A percentile compares a stretch with the other conserved stretches of the same genome.
Evolutionary conservation across 2,113 vertebrate genomes (phyloP).

Genomic region (Colaptes auratus): DNA sequence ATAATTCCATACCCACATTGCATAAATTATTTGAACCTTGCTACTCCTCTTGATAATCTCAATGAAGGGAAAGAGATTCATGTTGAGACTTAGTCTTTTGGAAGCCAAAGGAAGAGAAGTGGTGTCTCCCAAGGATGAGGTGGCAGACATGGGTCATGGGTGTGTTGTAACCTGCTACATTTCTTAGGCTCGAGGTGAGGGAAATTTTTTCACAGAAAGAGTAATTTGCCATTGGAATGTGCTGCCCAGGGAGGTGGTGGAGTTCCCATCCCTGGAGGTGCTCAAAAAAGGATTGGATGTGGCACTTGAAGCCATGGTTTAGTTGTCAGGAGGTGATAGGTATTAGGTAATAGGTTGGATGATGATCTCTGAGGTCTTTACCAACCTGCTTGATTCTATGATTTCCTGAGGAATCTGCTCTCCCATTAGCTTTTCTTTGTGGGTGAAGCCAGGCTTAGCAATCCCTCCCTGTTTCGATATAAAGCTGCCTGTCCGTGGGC

Average conservation of each 20-base stretch:
- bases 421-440: background rate
- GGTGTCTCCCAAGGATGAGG: background rate
- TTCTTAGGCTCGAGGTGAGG: no score
- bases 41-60: background rate
- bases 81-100: background rate
- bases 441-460: background rate
- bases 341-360: no score
- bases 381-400: no score
- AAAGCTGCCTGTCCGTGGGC: background rate
- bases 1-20: background rate
- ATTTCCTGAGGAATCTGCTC: background rate
- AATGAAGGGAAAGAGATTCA: background rate
- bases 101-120: background rate
- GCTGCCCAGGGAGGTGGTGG: no score
- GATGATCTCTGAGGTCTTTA: no score
- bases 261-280: no score
- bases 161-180: background rate
- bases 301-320: no score
- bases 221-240: no score
- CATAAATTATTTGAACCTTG: background rate
- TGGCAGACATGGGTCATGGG: background rate
- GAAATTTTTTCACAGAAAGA: no score
- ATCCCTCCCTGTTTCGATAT: background rate
- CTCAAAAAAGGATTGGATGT: no score
- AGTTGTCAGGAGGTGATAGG: no score